Evolutionary conservation across 2,797 vertebrate species (phyloP).

Genomic region (Myotis vivesi): DNA sequence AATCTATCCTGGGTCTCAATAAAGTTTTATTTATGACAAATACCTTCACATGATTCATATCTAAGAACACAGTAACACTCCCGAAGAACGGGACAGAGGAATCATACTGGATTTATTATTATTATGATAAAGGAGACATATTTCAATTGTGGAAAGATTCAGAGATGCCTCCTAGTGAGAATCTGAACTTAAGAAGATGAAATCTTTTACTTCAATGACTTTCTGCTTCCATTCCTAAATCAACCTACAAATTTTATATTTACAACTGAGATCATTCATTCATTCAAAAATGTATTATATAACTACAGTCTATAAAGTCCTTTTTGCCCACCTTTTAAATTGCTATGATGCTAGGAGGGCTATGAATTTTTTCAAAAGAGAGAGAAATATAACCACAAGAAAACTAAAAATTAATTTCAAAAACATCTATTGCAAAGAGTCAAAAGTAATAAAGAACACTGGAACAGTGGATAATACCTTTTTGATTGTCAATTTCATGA

Average conservation of each 20-base stretch:
- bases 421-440: not conserved
- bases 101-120: not conserved
- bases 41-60: not conserved
- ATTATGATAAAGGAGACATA: not conserved
- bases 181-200: not conserved
- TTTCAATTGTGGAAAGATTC: conserved; percentile 39
- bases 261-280: not conserved
- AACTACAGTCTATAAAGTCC: not conserved
- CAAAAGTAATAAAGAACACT: not conserved
- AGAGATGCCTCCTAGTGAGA: not conserved
- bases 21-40: conserved; percentile 48
- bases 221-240: not conserved
- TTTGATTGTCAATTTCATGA: not conserved
- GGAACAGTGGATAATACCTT: not conserved
- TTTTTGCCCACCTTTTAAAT: not conserved
- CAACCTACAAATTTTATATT: not conserved
- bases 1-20: not conserved
- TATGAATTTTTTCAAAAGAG: conserved; percentile 14
- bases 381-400: not conserved
- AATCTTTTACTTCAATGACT: not conserved
- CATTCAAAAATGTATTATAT: not conserved
- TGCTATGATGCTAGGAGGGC: not conserved
- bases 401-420: conserved; percentile 28
- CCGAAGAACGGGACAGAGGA: not conserved
- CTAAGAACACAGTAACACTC: not conserved